Conservation (phyloP, 2,888 invertebrate genomes). For the Ormyrus thymus region DNA sequence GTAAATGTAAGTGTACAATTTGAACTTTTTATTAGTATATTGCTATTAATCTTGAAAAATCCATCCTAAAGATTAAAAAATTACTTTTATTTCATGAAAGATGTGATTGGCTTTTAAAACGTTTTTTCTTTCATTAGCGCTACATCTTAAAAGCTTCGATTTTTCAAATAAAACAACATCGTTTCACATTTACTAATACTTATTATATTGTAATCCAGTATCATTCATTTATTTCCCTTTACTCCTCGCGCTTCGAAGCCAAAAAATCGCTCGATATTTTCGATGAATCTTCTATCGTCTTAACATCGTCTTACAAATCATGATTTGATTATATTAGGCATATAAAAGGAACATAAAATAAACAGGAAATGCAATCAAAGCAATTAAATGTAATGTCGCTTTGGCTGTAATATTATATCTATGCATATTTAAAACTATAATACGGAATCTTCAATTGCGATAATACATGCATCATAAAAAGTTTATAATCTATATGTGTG, state of each 20-base stretch:
- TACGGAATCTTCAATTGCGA: conserved; percentile 32
- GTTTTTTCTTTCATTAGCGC: conserved; percentile 12
- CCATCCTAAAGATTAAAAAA: not conserved
- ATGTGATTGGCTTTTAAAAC: conserved; percentile 30
- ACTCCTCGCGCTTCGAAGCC: conserved; percentile 19
- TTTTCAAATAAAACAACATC: conserved; percentile 15
- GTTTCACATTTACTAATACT: conserved; percentile 16
- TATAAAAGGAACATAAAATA: conserved; percentile 3
- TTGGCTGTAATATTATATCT: conserved; percentile 32
- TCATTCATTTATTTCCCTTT: conserved; percentile 15
- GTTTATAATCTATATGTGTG: conserved; percentile 14
- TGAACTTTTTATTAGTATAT: conserved; percentile 26
- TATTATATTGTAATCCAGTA: not conserved
- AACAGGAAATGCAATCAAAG: not conserved
- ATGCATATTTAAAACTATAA: conserved; percentile 36
- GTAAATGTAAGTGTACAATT: conserved; percentile 3
- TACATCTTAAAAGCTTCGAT: conserved; percentile 7
- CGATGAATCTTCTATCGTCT: conserved; percentile 34
- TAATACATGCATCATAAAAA: conserved; percentile 14
- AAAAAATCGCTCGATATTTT: conserved; percentile 3
- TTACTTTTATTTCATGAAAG: not conserved
- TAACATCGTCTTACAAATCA: conserved; percentile 14
- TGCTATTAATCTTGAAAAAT: conserved; percentile 11
- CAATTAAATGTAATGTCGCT: conserved; percentile 37
- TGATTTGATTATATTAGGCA: conserved; percentile 15